Conservation (phyloP, 2,113 vertebrate species). For the Perccottus glenii region DNA sequence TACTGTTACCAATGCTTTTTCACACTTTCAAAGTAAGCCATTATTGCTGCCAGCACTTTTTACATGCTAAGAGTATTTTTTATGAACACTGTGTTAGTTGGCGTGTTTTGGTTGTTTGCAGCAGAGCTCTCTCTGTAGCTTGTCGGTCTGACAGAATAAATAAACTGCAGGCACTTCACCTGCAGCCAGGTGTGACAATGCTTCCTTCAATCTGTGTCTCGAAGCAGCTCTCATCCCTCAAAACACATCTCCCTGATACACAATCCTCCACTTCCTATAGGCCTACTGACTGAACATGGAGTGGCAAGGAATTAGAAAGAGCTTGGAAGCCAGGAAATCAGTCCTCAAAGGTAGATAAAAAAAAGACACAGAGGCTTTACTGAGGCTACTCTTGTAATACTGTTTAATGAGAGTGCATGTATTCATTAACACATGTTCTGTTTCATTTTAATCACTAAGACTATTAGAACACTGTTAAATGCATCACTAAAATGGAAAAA, state of each 20-base stretch:
- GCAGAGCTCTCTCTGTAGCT: conserved; percentile 36
- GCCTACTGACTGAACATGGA: conserved; percentile 28
- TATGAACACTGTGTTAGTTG: conserved; percentile 17
- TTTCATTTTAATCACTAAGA: neutral
- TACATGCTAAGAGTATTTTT: neutral
- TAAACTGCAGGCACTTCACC: conserved; percentile 52
- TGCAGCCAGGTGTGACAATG: conserved; percentile 60
- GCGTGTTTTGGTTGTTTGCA: conserved; percentile 29
- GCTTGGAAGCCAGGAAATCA: conserved; percentile 37
- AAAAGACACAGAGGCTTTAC: neutral
- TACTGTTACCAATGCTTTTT: neutral
- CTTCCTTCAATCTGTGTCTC: conserved; percentile 44
- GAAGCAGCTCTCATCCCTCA: conserved; percentile 37
- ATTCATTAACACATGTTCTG: neutral
- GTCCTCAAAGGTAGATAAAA: conserved; percentile 23
- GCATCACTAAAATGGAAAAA: neutral
- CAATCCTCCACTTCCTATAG: conserved; percentile 29
- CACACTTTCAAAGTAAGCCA: neutral
- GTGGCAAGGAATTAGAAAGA: conserved; percentile 18
- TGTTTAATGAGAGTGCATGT: neutral
- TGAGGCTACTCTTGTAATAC: neutral
- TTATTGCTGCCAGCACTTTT: neutral
- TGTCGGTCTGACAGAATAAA: conserved; percentile 58
- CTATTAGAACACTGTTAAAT: neutral
- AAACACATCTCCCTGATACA: conserved; percentile 28